A percentile compares a stretch with the other conserved stretches of the same genome.
Conservation (phyloP, 1,140 invertebrate species). For the Bilobella aurantiaca region DNA sequence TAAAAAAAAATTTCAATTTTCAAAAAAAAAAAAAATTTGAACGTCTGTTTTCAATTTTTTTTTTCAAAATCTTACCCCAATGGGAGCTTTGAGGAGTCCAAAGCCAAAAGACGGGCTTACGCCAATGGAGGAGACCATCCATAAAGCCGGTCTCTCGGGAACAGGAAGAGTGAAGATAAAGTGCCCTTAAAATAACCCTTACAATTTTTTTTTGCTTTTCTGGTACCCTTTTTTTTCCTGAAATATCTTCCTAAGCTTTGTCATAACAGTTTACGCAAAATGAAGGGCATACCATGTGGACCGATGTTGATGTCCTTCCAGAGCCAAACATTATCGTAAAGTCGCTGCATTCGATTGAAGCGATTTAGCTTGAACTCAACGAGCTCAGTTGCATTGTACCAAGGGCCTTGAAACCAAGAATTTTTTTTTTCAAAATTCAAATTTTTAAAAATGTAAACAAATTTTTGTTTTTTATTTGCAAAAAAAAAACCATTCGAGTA, state of each 20-base stretch:
- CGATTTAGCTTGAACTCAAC: slow-evolving; percentile 65
- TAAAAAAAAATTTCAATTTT: slow-evolving; percentile 38
- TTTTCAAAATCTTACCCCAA: slow-evolving; percentile 62
- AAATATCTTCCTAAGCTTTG: too few species aligned
- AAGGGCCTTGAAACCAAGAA: slow-evolving; percentile 24
- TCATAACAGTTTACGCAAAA: too few species aligned
- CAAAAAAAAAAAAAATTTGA: background rate
- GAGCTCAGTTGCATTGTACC: slow-evolving; percentile 43
- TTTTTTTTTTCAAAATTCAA: too few species aligned
- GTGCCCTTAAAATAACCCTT: too few species aligned
- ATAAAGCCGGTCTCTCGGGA: slow-evolving; percentile 70
- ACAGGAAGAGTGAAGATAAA: slow-evolving; percentile 76
- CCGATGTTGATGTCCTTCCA: slow-evolving; percentile 91
- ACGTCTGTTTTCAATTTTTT: background rate
- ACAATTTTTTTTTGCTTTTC: too few species aligned
- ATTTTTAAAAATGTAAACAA: too few species aligned
- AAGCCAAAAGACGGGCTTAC: slow-evolving; percentile 76
- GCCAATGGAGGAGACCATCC: slow-evolving; percentile 85
- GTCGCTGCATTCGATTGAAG: slow-evolving; percentile 71
- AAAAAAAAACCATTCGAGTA: too few species aligned
- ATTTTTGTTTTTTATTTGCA: too few species aligned
- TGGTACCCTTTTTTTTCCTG: too few species aligned
- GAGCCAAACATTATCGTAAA: slow-evolving; percentile 88
- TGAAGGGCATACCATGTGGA: too few species aligned
- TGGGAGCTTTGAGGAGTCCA: slow-evolving; percentile 65